Conservation (phyloP, 2,797 vertebrate genomes). For the Tenualosa thibaudeaui region DNA sequence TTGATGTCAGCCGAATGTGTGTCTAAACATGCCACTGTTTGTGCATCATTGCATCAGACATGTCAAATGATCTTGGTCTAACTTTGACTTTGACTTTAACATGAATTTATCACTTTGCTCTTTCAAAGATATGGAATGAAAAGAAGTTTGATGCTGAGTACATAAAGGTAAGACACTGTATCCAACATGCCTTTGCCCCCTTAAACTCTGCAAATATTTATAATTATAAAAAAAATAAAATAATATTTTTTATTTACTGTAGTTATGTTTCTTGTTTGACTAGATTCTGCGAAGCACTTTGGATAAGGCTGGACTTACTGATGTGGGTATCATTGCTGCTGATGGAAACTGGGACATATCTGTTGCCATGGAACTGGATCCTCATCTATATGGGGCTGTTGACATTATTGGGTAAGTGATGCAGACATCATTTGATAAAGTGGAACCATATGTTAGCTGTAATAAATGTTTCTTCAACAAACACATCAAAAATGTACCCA, state of each 20-base stretch:
- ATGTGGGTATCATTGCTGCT: conserved; percentile 83
- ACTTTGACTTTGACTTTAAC: no score
- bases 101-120: background rate
- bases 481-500: background rate
- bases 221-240: no score
- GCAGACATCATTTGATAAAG: background rate
- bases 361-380: conserved; percentile 73
- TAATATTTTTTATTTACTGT: background rate
- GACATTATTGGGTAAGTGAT: conserved; percentile 82
- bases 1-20: no score
- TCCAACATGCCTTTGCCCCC: background rate
- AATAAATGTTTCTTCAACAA: background rate
- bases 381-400: conserved; percentile 80
- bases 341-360: conserved; percentile 84
- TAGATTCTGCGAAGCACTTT: conserved; percentile 82
- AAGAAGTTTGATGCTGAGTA: conserved; percentile 81
- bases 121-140: conserved; percentile 93
- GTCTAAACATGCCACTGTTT: no score
- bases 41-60: no score
- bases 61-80: no score
- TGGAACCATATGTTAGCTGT: no score
- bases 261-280: background rate
- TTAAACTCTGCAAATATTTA: background rate
- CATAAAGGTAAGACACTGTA: conserved; percentile 83
- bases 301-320: conserved; percentile 79